phyloP scores from a whole-genome alignment of 2,797 vertebrate genomes.

The Corythornis leucogaster region DNA sequence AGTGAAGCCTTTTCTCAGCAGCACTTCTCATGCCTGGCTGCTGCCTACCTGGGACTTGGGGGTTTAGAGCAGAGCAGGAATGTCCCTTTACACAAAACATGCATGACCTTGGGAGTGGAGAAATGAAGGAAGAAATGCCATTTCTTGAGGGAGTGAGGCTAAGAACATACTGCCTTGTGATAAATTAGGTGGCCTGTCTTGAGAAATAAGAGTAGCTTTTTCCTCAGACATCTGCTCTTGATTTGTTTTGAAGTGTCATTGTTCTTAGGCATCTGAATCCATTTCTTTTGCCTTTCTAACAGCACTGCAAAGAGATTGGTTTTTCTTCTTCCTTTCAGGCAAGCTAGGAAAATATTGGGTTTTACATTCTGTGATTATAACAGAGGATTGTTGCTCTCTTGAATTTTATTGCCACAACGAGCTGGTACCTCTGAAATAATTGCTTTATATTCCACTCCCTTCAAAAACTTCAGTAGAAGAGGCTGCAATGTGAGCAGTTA shows the following conservation, averaged over 20 bases:
- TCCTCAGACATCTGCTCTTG: not conserved
- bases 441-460: not conserved
- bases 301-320: not conserved
- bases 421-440: not conserved
- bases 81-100: not conserved
- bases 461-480: not conserved
- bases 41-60: not conserved
- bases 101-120: not conserved
- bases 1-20: not conserved
- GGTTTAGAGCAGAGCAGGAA: not conserved
- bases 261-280: not conserved
- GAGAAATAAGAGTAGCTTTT: not conserved
- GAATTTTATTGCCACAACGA: not conserved
- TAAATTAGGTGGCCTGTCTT: not conserved
- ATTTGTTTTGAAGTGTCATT: slow-evolving; percentile 51
- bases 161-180: not conserved
- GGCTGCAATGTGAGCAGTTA: not conserved
- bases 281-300: not conserved
- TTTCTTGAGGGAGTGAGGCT: not conserved
- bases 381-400: not conserved
- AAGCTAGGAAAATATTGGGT: not conserved
- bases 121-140: not conserved
- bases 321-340: not conserved
- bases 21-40: not conserved
- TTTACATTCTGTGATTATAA: not conserved